Conservation (phyloP, 2,888 invertebrate species). For the Eilema depressum region DNA sequence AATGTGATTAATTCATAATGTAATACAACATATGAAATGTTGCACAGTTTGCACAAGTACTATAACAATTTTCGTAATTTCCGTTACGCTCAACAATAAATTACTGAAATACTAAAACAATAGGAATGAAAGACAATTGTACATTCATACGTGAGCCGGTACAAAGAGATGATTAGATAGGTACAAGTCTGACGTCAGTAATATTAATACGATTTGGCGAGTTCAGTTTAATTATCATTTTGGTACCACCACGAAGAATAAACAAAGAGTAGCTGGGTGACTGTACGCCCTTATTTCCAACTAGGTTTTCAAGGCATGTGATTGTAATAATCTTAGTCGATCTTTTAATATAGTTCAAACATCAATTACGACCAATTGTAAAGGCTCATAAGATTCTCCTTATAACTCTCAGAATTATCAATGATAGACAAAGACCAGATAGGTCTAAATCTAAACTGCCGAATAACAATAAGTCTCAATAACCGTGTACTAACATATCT, state of each 20-base stretch:
- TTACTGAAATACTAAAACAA: conserved; percentile 64
- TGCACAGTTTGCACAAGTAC: conserved; percentile 2
- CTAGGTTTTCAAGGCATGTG: background rate
- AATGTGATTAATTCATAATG: background rate
- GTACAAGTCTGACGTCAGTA: conserved; percentile 40
- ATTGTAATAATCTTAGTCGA: too few relatives aligned
- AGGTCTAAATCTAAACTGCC: background rate
- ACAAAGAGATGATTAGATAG: conserved; percentile 58
- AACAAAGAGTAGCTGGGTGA: background rate
- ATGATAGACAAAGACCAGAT: too few relatives aligned
- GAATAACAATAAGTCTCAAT: background rate
- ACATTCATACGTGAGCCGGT: conserved; percentile 52
- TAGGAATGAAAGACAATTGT: conserved; percentile 62
- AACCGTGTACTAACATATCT: background rate
- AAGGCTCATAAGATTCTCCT: too few relatives aligned
- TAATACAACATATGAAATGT: background rate
- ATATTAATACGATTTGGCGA: conserved; percentile 6
- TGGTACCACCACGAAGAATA: conserved; percentile 1
- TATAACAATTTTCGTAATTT: conserved; percentile 54
- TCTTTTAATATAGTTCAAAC: too few relatives aligned
- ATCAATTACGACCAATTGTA: too few relatives aligned
- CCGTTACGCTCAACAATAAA: conserved; percentile 56
- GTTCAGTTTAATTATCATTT: conserved; percentile 3
- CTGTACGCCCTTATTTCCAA: background rate
- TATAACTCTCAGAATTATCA: too few relatives aligned